These are phyloP conservation scores for Troides helena DNA, from an alignment of 2,888 invertebrate species.

Conservation along the genomic window DNA sequence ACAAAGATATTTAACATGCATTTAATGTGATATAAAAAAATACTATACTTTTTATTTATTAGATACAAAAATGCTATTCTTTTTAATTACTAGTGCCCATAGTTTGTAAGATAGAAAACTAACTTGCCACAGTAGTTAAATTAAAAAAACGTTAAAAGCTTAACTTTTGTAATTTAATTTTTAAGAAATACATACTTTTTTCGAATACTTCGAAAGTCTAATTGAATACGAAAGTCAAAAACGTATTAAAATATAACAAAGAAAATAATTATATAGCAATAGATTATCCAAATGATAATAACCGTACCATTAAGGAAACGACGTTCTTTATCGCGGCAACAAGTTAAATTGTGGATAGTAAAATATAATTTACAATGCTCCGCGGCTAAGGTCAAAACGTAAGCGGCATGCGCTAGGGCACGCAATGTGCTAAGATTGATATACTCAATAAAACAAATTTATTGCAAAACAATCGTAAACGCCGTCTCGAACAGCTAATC, in stretches of 20 bases:
- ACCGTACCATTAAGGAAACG: slow-evolving; percentile 30
- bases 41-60: too few species aligned
- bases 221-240: too few species aligned
- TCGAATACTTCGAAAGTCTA: too few species aligned
- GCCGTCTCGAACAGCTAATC: slow-evolving; percentile 66
- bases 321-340: slow-evolving; percentile 24
- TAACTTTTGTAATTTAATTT: too few species aligned
- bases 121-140: too few species aligned
- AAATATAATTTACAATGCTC: slow-evolving; percentile 43
- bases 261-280: slow-evolving; percentile 8
- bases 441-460: slow-evolving; percentile 69
- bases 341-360: slow-evolving; percentile 34
- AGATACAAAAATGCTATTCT: too few species aligned
- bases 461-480: slow-evolving; percentile 69
- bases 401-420: slow-evolving; percentile 36
- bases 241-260: neutral
- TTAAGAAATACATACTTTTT: too few species aligned
- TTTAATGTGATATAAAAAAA: too few species aligned
- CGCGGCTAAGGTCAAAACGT: slow-evolving; percentile 42
- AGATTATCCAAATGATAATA: slow-evolving; percentile 18
- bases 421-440: slow-evolving; percentile 58
- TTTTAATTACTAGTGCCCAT: too few species aligned
- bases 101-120: too few species aligned
- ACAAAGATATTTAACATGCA: too few species aligned
- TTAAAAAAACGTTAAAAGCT: too few species aligned